phyloP scores from a whole-genome alignment of 2,888 invertebrate genomes.

The Euzophera pinguis region DNA sequence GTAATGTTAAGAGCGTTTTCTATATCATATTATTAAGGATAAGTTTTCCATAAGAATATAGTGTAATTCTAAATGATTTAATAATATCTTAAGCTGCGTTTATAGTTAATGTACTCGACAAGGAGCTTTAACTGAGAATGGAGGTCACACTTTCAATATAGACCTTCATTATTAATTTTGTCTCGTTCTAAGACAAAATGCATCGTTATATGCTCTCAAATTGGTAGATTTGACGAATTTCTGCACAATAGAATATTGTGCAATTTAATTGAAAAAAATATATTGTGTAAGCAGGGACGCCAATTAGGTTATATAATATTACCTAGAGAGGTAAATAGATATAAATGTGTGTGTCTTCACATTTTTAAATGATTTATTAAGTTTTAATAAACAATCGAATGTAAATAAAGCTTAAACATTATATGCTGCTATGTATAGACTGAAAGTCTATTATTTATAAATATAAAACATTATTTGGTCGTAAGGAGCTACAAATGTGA shows the following conservation, averaged over 20 bases:
- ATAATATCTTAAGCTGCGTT: slow-evolving; percentile 25
- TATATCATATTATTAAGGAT: slow-evolving; percentile 67
- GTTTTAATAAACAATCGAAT: not conserved
- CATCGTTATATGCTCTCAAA: not conserved
- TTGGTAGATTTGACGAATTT: not conserved
- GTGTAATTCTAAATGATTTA: slow-evolving; percentile 32
- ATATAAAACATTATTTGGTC: too few relatives aligned
- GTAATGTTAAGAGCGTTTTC: slow-evolving; percentile 60
- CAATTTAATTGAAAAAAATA: too few relatives aligned
- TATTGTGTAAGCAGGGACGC: too few relatives aligned
- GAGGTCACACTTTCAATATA: not conserved
- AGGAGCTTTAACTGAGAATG: slow-evolving; percentile 2
- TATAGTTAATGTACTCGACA: slow-evolving; percentile 20
- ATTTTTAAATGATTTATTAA: too few relatives aligned
- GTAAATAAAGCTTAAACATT: not conserved
- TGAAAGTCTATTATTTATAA: too few relatives aligned
- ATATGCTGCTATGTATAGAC: too few relatives aligned
- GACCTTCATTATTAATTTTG: not conserved
- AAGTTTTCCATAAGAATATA: slow-evolving; percentile 48
- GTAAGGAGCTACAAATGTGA: not conserved
- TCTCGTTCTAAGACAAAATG: not conserved
- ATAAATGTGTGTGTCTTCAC: too few relatives aligned
- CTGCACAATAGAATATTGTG: too few relatives aligned
- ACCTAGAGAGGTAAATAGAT: too few relatives aligned
- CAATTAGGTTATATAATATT: too few relatives aligned